Base-by-base conservation (phyloP, 2,888 invertebrate species). In the Drosophila prolongata region DNA sequence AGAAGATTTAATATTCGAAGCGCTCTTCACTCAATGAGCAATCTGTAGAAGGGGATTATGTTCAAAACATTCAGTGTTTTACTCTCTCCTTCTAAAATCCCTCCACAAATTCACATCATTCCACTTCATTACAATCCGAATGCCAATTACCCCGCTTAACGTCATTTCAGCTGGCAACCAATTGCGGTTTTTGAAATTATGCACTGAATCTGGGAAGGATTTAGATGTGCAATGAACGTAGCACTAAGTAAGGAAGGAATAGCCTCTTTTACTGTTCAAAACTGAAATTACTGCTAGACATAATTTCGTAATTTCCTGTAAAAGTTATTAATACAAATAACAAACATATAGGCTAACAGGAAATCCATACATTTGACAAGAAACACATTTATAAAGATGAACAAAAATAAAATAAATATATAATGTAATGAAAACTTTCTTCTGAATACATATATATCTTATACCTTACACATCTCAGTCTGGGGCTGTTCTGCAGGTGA, bases 131-230 rank as follows among this genome's bases (percentile, higher is more conserved):
- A 24, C 54, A 34, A 57, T 52, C 44, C 46, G 35, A 46, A 38
- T 37, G 52, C 52, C 68, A 68, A 68, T 68, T 66, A 47, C 52
- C 66, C 27, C 57, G 65, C 46, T 8, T 24, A 44, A 10, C 19
- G 19, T 8, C 27, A 27, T 46, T 27, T 27, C 46, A 27, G 27
- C 27, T n/a, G 27, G 30, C 46, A 14, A 14, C 46, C 30, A 14
- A 30, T 27, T 46, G n/a, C 9, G n/a, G 27, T 9, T 5, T 30
- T 10, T 30, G 14, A 30, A 13, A n/a, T 46, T 9, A n/a, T 27
- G 27, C 46, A n/a, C 65, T 46, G 30, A 14, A 47, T 30, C 46
- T 5, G 27, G 2, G 30, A 34, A 34, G 47, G 34, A 16, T 34
- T 34, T 16, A 11, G 14, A 47, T 47, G 30, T 30, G 46, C 46